These are phyloP conservation scores for Phaenicophaeus curvirostris DNA, from an alignment of 2,797 vertebrate species.

Conservation along the genomic window DNA sequence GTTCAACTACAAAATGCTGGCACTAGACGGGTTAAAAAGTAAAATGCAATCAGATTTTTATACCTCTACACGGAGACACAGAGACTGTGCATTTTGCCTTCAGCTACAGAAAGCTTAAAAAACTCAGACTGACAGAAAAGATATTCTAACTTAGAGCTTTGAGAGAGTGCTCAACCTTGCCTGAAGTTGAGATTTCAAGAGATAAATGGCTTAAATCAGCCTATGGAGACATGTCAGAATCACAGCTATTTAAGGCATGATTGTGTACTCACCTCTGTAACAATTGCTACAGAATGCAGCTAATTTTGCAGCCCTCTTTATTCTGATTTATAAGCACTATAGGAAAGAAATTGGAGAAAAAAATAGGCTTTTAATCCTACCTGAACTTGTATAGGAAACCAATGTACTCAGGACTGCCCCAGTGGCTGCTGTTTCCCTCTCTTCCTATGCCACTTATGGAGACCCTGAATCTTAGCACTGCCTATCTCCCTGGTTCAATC, in stretches of 20 bases:
- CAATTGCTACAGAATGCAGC: background rate
- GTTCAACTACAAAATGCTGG: background rate
- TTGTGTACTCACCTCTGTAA: background rate
- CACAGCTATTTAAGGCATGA: background rate
- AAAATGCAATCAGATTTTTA: background rate
- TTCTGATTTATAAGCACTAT: background rate
- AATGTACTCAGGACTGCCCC: background rate
- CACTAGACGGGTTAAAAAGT: background rate
- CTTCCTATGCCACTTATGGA: background rate
- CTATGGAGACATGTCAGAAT: background rate
- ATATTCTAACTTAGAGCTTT: background rate
- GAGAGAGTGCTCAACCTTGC: background rate
- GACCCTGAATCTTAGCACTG: background rate
- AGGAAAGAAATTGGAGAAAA: background rate
- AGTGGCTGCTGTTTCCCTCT: background rate
- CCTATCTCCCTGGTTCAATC: background rate
- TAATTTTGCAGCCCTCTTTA: background rate
- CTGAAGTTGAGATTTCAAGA: background rate
- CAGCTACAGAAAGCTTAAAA: background rate
- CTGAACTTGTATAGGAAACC: background rate
- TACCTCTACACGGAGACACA: background rate
- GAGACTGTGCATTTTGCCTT: background rate
- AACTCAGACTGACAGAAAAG: background rate
- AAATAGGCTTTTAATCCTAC: background rate
- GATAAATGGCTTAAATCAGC: conserved; percentile 24